Evolutionary conservation across 2,888 invertebrate species (phyloP).

Genomic region (Coremacera marginata): DNA sequence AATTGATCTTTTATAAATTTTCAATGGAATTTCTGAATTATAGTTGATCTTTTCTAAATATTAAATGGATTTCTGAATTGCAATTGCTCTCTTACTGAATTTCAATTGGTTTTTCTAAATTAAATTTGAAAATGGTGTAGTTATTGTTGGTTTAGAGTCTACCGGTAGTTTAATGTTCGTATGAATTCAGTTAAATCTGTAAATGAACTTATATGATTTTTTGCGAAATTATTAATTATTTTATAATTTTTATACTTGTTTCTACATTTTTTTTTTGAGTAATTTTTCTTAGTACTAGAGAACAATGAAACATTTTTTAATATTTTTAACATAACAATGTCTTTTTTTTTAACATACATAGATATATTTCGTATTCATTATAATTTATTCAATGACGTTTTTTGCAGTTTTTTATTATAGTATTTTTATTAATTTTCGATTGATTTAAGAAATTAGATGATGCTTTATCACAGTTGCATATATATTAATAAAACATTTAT

Average conservation of each 20-base stretch:
- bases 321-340: constrained; percentile 1
- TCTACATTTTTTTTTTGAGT: background rate
- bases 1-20: too few relatives aligned
- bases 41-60: too few relatives aligned
- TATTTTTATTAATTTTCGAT: background rate
- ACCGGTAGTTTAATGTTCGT: background rate
- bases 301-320: constrained; percentile 32
- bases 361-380: background rate
- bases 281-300: constrained; percentile 9
- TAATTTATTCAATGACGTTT: constrained; percentile 2
- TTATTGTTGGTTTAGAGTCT: background rate
- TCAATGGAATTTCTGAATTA: too few relatives aligned
- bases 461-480: constrained; percentile 36
- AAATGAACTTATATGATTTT: background rate
- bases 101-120: too few relatives aligned
- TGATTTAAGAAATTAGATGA: constrained; percentile 24
- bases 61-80: too few relatives aligned
- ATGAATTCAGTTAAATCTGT: background rate
- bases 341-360: background rate
- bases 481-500: constrained; percentile 4
- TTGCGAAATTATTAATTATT: background rate
- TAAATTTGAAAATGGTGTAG: too few relatives aligned
- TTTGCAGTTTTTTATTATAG: background rate
- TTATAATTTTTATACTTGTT: background rate
- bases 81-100: too few relatives aligned